Conservation (phyloP, 2,113 vertebrate species). For the Dasyprocta punctata region DNA sequence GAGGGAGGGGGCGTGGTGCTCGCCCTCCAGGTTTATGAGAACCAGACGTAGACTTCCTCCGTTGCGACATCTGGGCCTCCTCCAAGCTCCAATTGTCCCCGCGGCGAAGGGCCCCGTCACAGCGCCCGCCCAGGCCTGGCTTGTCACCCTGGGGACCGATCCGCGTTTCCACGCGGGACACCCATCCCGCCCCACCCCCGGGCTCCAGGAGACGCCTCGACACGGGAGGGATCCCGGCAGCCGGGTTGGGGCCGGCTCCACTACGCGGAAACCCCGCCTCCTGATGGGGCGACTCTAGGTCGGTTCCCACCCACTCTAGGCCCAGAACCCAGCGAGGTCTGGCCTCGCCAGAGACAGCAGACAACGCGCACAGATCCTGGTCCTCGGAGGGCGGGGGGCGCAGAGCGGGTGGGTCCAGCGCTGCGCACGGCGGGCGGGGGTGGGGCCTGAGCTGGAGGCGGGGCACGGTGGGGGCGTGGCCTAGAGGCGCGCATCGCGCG, state of each 20-base stretch:
- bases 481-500: slow-evolving; percentile 11
- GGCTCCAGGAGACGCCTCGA: background rate
- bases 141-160: background rate
- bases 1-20: slow-evolving; percentile 55
- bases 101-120: background rate
- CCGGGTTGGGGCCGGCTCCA: background rate
- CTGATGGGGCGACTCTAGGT: background rate
- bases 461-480: background rate
- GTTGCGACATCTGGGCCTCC: slow-evolving; percentile 72
- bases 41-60: slow-evolving; percentile 36
- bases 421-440: slow-evolving; percentile 31
- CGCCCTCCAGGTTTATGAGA: slow-evolving; percentile 44
- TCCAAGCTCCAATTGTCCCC: slow-evolving; percentile 57
- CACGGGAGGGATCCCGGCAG: background rate
- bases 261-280: background rate
- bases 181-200: background rate
- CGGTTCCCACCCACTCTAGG: background rate
- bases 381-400: background rate
- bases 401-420: background rate
- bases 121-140: background rate
- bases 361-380: background rate
- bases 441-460: background rate
- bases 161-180: background rate
- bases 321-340: background rate
- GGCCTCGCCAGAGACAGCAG: background rate